A percentile compares a stretch with the other conserved stretches of the same genome.
These are phyloP conservation scores for Amphipoea oculea DNA, from an alignment of 2,888 invertebrate genomes.

Conservation along the genomic window DNA sequence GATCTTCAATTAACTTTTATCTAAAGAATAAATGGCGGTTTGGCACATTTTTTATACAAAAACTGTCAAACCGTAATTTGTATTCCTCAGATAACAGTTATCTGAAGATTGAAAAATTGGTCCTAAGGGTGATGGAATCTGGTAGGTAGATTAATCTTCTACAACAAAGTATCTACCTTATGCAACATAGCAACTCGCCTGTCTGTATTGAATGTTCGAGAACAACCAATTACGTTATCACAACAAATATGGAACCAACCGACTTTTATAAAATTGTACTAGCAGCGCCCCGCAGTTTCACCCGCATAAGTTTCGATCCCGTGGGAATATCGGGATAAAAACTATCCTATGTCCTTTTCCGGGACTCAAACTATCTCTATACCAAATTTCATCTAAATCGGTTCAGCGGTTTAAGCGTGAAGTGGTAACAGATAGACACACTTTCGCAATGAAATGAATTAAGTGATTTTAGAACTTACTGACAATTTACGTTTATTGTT, in stretches of 20 bases:
- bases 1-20: not conserved
- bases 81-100: not conserved
- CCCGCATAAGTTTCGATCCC: no score
- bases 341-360: no score
- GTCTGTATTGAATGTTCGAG: not conserved
- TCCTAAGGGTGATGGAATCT: not conserved
- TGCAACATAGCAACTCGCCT: not conserved
- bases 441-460: no score
- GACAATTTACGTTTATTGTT: no score
- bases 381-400: no score
- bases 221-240: constrained; percentile 27
- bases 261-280: constrained; percentile 20
- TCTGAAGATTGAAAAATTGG: not conserved
- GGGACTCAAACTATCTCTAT: no score
- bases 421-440: no score
- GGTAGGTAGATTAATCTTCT: not conserved
- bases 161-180: not conserved
- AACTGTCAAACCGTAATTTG: not conserved
- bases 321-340: no score
- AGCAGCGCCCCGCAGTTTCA: no score
- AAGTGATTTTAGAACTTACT: no score
- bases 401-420: no score
- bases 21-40: not conserved
- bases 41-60: not conserved
- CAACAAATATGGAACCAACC: not conserved